Base-by-base conservation (phyloP, 2,888 invertebrate genomes). In the Agonopterix subpropinquella region DNA sequence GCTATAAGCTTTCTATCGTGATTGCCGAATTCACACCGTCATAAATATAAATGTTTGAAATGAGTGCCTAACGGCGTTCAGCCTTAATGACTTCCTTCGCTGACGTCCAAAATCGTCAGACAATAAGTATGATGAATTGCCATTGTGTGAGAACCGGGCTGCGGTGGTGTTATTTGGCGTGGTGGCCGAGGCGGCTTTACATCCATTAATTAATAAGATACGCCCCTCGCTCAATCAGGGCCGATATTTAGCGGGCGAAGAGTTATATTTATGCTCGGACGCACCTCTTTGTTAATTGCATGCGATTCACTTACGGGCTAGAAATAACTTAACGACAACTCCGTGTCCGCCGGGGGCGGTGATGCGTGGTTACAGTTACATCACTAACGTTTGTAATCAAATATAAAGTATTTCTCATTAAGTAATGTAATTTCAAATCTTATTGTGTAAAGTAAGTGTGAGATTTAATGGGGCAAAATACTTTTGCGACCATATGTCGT, bases 81-180 rank as follows among this genome's bases (percentile, higher is more conserved):
- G 59, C 61, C 73, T 71, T 83, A 83, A 85, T 85, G 79, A 80
- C 79, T 83, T 84, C 79, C 77, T 79, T 75, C 68, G 83, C 79
- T 85, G 84, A 86, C 84, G 82, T 80, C 73, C 71, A 58, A 77
- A 81, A 81, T 85, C 81, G 78, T 80, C 84, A 73, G 80, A 83
- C 80, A 83, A 42, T 81, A 79, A 82, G 77, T 80, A 72, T 83
- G 83, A 84, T 84, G 74, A 80, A 83, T 85, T 74, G 80, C 77
- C 71, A 72, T 78, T 76, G 80, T 83, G 80, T 84, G 85, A 79
- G 84, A 84, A 80, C 70, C 70, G 66, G 73, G 68, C 68, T 71
- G 68, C 68, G 71, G 67, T 62, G 67, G 59, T 67, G 68, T 76
- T 75, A 76, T 77, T 73, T 72, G 74, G 75, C 70, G 74, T 69